Percentiles rank a stretch among this genome's conserved stretches.
These are phyloP conservation scores for Silurus glanis DNA, from an alignment of 2,113 vertebrate genomes.

Conservation along the genomic window DNA sequence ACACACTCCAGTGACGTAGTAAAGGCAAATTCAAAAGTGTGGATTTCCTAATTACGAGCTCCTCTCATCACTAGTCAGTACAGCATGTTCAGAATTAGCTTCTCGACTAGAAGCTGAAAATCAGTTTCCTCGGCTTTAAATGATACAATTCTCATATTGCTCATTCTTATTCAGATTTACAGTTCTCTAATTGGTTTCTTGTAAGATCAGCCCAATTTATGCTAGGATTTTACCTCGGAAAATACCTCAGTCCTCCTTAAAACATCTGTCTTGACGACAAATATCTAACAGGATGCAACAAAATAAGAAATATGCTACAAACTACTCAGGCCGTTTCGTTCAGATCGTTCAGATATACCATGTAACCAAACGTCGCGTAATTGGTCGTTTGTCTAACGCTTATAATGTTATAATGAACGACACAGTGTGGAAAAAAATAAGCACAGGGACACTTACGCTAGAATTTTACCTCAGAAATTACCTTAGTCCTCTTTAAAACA, in stretches of 20 bases:
- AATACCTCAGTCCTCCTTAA: neutral
- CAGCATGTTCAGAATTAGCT: neutral
- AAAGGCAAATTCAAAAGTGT: neutral
- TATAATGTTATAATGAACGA: too few relatives aligned
- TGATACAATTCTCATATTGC: neutral
- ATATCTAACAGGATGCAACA: too few relatives aligned
- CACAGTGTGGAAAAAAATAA: too few relatives aligned
- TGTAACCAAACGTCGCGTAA: too few relatives aligned
- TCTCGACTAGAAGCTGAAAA: neutral
- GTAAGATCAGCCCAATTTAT: neutral
- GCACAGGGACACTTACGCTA: too few relatives aligned
- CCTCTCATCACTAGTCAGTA: neutral
- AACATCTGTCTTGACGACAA: neutral
- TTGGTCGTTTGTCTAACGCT: too few relatives aligned
- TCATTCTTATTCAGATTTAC: neutral
- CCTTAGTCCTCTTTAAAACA: too few relatives aligned
- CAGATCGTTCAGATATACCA: too few relatives aligned
- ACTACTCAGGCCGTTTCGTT: too few relatives aligned
- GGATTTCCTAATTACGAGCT: neutral
- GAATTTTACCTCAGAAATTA: too few relatives aligned
- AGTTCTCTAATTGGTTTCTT: neutral
- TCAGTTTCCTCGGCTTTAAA: neutral
- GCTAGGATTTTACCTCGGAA: neutral
- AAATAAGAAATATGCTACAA: too few relatives aligned
- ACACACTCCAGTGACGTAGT: neutral